Evolutionary conservation across 1,140 invertebrate species (phyloP).

Genomic region (Drosophila carrolli): DNA sequence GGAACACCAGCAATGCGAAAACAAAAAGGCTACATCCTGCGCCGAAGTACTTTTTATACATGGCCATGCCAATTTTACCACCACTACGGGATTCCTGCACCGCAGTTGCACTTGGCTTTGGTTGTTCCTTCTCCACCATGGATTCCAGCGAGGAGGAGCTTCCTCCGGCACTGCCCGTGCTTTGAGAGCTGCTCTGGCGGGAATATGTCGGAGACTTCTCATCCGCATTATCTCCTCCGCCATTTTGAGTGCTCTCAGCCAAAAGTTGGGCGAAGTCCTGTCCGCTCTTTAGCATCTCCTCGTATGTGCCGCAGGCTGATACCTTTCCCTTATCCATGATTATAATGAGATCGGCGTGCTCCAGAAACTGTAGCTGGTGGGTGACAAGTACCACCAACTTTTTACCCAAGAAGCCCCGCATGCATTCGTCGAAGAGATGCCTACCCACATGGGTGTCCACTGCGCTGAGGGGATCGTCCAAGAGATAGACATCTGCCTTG

Average conservation of each 20-base stretch:
- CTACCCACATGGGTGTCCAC: slow-evolving; percentile 91
- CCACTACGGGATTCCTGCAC: slow-evolving; percentile 86
- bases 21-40: slow-evolving; percentile 86
- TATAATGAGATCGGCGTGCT: slow-evolving; percentile 89
- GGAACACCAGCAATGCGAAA: slow-evolving; percentile 83
- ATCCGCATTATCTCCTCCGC: slow-evolving; percentile 34
- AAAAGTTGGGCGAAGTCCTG: slow-evolving; percentile 88
- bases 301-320: slow-evolving; percentile 87
- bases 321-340: slow-evolving; percentile 88
- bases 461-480: slow-evolving; percentile 94
- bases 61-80: slow-evolving; percentile 86
- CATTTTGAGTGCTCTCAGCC: slow-evolving; percentile 82
- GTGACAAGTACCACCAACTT: slow-evolving; percentile 90
- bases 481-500: slow-evolving; percentile 91
- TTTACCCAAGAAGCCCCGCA: slow-evolving; percentile 85
- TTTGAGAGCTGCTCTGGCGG: slow-evolving; percentile 82
- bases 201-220: slow-evolving; percentile 76
- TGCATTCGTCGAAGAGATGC: slow-evolving; percentile 89
- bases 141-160: slow-evolving; percentile 85
- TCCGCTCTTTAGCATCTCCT: slow-evolving; percentile 87
- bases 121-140: slow-evolving; percentile 74
- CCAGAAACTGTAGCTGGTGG: slow-evolving; percentile 92
- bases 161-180: slow-evolving; percentile 75
- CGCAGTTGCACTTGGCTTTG: slow-evolving; percentile 21
- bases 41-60: slow-evolving; percentile 87